A percentile compares a stretch with the other conserved stretches of the same genome.
These are phyloP conservation scores for Pavo muticus DNA, from an alignment of 2,113 vertebrate species.

Conservation along the genomic window DNA sequence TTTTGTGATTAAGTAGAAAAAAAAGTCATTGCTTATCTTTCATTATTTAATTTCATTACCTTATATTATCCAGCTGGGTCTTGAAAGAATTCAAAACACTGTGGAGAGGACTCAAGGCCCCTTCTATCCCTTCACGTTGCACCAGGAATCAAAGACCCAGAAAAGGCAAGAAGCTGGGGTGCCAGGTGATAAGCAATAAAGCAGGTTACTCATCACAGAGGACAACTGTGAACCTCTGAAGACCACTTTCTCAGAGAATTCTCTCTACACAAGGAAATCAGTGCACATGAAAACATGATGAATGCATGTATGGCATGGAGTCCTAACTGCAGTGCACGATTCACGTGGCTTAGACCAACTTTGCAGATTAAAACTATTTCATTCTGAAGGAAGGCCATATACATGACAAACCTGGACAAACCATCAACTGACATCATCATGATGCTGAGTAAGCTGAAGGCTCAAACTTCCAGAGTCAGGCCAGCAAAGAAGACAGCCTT, in stretches of 20 bases:
- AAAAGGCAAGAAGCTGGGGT: background rate
- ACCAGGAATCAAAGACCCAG: background rate
- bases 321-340: background rate
- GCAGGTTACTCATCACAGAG: accelerated
- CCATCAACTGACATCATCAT: too few relatives aligned
- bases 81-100: background rate
- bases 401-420: too few relatives aligned
- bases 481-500: too few relatives aligned
- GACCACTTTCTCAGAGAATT: background rate
- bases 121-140: background rate
- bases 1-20: background rate
- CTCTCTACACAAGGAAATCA: background rate
- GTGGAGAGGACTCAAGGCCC: background rate
- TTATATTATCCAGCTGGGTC: background rate
- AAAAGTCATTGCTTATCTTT: background rate
- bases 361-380: background rate
- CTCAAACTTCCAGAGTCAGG: too few relatives aligned
- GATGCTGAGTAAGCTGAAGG: too few relatives aligned
- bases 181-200: background rate
- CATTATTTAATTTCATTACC: background rate
- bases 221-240: background rate
- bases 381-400: background rate
- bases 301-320: accelerated
- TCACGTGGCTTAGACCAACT: background rate
- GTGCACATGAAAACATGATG: background rate